Evolutionary conservation across 2,797 vertebrate species (phyloP).

Genomic region (Semaprochilodus insignis): DNA sequence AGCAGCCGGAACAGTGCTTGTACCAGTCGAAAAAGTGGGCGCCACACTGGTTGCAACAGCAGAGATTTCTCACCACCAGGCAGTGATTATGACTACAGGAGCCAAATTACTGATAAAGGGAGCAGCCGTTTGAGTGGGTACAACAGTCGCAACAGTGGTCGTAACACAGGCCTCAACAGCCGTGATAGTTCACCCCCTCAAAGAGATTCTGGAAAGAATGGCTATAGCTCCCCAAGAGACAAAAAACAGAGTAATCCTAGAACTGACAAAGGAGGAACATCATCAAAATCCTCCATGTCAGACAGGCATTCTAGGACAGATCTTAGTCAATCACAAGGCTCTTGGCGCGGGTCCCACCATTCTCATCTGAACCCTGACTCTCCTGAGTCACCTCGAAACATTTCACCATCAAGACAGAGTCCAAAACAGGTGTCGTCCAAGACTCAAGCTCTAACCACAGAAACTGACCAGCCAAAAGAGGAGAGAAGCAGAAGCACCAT

Average conservation of each 20-base stretch:
- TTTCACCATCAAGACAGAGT: conserved; percentile 60
- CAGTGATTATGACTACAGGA: conserved; percentile 60
- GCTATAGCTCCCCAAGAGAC: conserved; percentile 38
- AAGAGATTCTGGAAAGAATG: conserved; percentile 38
- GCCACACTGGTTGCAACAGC: conserved; percentile 68
- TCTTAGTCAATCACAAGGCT: conserved; percentile 71
- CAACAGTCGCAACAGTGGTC: conserved; percentile 42
- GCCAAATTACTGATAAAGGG: conserved; percentile 57
- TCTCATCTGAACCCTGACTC: conserved; percentile 70
- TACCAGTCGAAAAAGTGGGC: conserved; percentile 58
- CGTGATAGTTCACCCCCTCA: conserved; percentile 39
- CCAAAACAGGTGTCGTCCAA: conserved; percentile 52
- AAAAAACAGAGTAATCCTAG: conserved; percentile 57
- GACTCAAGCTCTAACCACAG: conserved; percentile 54
- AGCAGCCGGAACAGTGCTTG: conserved; percentile 19
- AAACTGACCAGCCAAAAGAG: conserved; percentile 54
- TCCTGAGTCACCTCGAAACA: conserved; percentile 59
- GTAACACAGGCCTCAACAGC: conserved; percentile 41
- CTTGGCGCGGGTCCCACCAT: conserved; percentile 74
- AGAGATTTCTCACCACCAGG: conserved; percentile 71
- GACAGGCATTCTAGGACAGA: conserved; percentile 50
- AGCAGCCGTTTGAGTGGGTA: conserved; percentile 34
- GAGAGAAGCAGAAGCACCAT: conserved; percentile 75
- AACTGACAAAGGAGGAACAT: conserved; percentile 44
- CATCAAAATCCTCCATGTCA: conserved; percentile 31